These are phyloP conservation scores for Heteromormyrus szaboi DNA, from an alignment of 2,797 vertebrate genomes.

Conservation along the genomic window DNA sequence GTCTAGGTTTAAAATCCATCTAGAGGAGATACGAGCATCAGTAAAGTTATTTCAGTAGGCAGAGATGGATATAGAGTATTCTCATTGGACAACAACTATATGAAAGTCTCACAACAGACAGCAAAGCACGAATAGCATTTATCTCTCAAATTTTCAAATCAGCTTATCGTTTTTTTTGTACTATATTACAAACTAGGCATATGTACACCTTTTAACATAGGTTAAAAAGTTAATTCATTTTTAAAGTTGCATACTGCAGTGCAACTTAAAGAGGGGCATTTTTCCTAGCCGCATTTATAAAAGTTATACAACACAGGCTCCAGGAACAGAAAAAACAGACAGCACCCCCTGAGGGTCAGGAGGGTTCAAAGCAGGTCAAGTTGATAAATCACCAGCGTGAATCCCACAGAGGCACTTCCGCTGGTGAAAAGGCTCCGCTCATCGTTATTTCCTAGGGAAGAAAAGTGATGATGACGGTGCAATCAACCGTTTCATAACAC, in stretches of 20 bases:
- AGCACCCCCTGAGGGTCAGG: slow-evolving; percentile 10
- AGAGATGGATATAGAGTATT: background rate
- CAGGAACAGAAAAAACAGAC: slow-evolving; percentile 4
- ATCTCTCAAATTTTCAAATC: background rate
- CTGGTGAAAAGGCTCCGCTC: background rate
- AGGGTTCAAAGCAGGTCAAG: slow-evolving; percentile 17
- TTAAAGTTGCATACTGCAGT: background rate
- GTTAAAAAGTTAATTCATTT: background rate
- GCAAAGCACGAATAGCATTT: background rate
- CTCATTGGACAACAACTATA: background rate
- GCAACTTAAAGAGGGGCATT: background rate
- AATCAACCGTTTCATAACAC: slow-evolving; percentile 21
- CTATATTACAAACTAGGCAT: background rate
- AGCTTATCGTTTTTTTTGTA: background rate
- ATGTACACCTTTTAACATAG: background rate
- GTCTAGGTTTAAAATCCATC: background rate
- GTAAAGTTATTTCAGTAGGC: background rate
- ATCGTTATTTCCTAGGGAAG: background rate
- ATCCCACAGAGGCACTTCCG: background rate
- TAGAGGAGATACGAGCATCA: background rate
- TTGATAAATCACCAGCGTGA: slow-evolving; percentile 12
- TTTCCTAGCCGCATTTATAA: background rate
- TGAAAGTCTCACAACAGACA: background rate
- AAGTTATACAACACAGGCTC: background rate
- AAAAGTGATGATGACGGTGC: slow-evolving; percentile 13